phyloP scores from a whole-genome alignment of 2,888 invertebrate genomes.

The Caenorhabditis angaria region DNA sequence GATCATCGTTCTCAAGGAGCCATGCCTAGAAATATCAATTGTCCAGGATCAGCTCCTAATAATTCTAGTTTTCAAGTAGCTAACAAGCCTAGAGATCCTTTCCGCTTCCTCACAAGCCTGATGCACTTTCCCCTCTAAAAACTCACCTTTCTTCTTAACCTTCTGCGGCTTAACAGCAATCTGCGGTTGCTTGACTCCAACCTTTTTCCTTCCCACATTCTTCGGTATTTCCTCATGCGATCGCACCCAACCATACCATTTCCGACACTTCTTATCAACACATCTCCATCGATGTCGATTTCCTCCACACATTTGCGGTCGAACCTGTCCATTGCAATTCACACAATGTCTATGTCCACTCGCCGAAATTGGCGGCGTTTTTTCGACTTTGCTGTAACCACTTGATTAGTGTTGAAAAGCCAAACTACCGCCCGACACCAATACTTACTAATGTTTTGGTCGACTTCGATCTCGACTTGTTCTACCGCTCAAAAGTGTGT shows the following conservation, averaged over 20 bases:
- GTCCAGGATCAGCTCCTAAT: no score
- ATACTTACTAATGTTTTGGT: constrained; percentile 41
- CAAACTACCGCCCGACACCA: neutral
- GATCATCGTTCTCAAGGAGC: no score
- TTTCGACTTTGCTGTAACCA: constrained; percentile 65
- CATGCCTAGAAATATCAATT: no score
- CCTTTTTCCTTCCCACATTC: constrained; percentile 59
- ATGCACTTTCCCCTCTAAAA: no score
- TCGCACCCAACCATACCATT: constrained; percentile 71
- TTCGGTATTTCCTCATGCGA: constrained; percentile 67
- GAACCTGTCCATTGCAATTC: constrained; percentile 64
- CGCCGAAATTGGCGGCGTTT: constrained; percentile 62
- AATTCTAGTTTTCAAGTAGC: no score
- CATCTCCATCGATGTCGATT: constrained; percentile 66
- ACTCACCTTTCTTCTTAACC: constrained; percentile 24
- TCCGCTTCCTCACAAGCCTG: no score
- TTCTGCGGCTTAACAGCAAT: constrained; percentile 16
- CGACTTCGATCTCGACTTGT: constrained; percentile 29
- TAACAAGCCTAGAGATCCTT: no score
- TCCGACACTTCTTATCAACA: constrained; percentile 70
- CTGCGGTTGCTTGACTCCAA: constrained; percentile 13
- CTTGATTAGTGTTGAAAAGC: constrained; percentile 38
- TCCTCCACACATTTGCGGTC: constrained; percentile 68
- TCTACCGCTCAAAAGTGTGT: neutral
- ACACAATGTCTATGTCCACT: constrained; percentile 61